Evolutionary conservation across 2,797 vertebrate species (phyloP), one percentile per base, ranked within the genome.

Genomic region (Microctenopoma stevenorrisi): DNA sequence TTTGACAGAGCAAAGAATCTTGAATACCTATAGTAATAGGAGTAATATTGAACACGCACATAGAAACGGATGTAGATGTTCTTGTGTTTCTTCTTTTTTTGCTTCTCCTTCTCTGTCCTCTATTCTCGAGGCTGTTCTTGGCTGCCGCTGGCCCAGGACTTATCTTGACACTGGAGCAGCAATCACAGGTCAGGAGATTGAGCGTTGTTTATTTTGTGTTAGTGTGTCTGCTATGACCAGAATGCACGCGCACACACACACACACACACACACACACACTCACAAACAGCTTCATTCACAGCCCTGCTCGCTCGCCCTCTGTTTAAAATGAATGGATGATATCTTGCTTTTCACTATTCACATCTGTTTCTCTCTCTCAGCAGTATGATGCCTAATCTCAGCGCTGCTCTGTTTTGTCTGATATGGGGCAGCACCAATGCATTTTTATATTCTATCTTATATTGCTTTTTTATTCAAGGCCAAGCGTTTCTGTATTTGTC

Each of bases 261-360:
- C 64, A 63, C 62, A 57, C 44, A 50, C 66, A 51, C 40, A 47
- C 64, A 56, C 55, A 57, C 42, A 51, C 68, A 65, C 30, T 43
- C 66, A 53, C 51, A 47, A 60, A 22, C 22, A 64, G 44, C 76
- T 72, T 78, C 78, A 89, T 82, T 81, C 85, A 79, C 72, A 65
- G 75, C 53, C 43, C 38, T 38, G 52, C 85, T 87, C 80, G 72
- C 86, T 91, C 91, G 92, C 33, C 26, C 82, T 68, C 82, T 91
- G 88, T 85, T 93, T 91, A 91, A 93, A 94, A 94, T 90, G 89
- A 90, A 90, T 89, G 87, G 89, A 90, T 94, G 92, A 94, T 94
- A 94, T 88, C 90, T 91, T 59, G 72, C 84, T 80, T 89, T 90
- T 90, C 89, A 78, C 87, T 77, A 86, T 84, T 89, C 86, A 89